Base-by-base conservation (phyloP, 2,888 invertebrate species). In the Coremacera marginata region DNA sequence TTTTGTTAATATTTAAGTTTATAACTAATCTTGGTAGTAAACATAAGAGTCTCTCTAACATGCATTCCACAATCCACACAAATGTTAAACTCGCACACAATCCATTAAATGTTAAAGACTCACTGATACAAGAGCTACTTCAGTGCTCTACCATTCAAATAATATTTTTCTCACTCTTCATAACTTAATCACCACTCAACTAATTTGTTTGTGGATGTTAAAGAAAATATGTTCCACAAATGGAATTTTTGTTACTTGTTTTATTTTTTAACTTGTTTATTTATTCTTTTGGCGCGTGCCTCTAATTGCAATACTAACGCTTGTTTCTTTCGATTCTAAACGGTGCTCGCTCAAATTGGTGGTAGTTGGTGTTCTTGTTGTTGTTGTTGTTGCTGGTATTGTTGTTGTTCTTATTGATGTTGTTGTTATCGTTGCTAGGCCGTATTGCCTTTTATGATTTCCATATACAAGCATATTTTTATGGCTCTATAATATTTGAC, bases 251-350 rank as follows among this genome's bases (percentile, higher is more conserved):
- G 14, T 22, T 37, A 8, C 9, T 19, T 55, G 55, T 19, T 55
- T 55, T n/a, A 5, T n/a, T 57, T 68, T 49, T 16, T 51, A 11
- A n/a, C 49, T 8, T 25, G n/a, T n/a, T 55, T 52, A 51, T 70
- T 71, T 70, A 76, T 63, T 60, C 71, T 63, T 71, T 65, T 76
- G 72, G 72, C 76, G 76, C 76, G 76, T 76, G 76, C 67, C 72
- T 67, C 75, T 76, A 76, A 76, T 76, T 76, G 76, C 71, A 55
- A 76, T 76, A 72, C 70, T 76, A 62, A 62, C 68, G 62, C 62
- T 49, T 49, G 60, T 68, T 70, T 65, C 75, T 73, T 44, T 44
- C 9, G 49, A n/a, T 73, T 65, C 72, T 62, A 72, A 72, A 72
- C 25, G 72, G 62, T 49, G 57, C n/a, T 67, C 57, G 57, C 25